phyloP scores from a whole-genome alignment of 2,113 vertebrate genomes.

The Zonotrichia leucophrys region DNA sequence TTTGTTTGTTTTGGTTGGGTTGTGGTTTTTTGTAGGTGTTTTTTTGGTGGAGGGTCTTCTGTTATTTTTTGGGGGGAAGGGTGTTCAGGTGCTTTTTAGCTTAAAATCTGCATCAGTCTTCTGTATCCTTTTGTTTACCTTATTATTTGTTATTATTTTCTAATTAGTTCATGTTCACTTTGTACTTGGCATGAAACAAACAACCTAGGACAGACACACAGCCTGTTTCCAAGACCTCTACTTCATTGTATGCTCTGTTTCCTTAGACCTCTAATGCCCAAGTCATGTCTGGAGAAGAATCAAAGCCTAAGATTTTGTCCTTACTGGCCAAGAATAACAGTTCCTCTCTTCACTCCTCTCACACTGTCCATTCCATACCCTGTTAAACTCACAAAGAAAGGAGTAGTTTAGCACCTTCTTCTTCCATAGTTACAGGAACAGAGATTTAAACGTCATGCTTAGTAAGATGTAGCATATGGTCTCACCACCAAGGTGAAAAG shows the following conservation, averaged over 20 bases:
- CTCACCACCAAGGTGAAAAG: background rate
- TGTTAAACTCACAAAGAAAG: background rate
- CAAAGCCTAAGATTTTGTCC: slow-evolving; percentile 6
- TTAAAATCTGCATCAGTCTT: background rate
- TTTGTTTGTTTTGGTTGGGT: no score
- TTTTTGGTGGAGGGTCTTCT: background rate
- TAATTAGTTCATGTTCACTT: background rate
- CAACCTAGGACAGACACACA: background rate
- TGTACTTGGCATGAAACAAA: background rate
- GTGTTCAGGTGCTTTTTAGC: background rate
- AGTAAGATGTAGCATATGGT: background rate
- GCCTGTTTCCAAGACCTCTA: background rate
- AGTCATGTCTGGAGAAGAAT: slow-evolving; percentile 15
- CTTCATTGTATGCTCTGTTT: background rate
- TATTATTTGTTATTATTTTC: background rate
- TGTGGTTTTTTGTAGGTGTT: no score
- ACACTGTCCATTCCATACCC: background rate
- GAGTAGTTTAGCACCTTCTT: background rate
- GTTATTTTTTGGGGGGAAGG: background rate
- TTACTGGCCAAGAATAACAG: slow-evolving; percentile 26
- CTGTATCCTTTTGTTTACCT: background rate
- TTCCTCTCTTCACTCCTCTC: background rate
- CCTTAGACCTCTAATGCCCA: background rate
- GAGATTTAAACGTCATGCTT: background rate
- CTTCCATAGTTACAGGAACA: background rate